Evolutionary conservation across 92 coral and sea anemone species (phyloP).

Genomic region (Siderastrea siderea): DNA sequence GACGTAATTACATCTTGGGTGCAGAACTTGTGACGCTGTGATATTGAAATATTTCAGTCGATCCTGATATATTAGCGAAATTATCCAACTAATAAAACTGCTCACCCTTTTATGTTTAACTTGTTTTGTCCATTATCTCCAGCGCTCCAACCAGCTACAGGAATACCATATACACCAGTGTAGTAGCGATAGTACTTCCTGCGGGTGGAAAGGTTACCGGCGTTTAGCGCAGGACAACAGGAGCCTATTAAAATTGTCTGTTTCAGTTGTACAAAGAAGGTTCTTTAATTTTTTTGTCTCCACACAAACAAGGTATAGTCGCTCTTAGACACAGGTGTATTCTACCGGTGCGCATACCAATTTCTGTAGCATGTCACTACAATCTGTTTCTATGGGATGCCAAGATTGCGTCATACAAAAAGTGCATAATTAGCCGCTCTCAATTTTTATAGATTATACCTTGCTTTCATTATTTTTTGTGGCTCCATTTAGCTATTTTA

Average conservation of each 20-base stretch:
- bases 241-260: too few species aligned
- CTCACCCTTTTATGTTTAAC: slow-evolving; percentile 40
- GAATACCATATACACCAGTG: slow-evolving; percentile 28
- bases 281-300: neutral
- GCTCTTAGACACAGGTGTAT: neutral
- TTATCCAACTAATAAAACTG: neutral
- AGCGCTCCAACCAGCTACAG: slow-evolving; percentile 69
- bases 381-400: too few species aligned
- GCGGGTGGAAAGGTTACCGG: neutral
- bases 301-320: neutral
- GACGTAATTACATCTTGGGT: too few species aligned
- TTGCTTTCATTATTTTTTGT: too few species aligned
- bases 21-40: too few species aligned
- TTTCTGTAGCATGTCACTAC: too few species aligned
- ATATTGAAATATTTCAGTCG: neutral
- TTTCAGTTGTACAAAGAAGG: too few species aligned
- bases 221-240: neutral
- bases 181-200: slow-evolving; percentile 2
- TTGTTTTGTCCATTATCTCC: slow-evolving; percentile 17
- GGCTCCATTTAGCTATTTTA: too few species aligned
- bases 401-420: too few species aligned
- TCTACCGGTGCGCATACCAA: too few species aligned
- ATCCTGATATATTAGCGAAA: neutral
- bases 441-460: too few species aligned
- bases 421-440: too few species aligned